Conservation (phyloP, 1,140 invertebrate genomes). For the Aphelenchoides besseyi region DNA sequence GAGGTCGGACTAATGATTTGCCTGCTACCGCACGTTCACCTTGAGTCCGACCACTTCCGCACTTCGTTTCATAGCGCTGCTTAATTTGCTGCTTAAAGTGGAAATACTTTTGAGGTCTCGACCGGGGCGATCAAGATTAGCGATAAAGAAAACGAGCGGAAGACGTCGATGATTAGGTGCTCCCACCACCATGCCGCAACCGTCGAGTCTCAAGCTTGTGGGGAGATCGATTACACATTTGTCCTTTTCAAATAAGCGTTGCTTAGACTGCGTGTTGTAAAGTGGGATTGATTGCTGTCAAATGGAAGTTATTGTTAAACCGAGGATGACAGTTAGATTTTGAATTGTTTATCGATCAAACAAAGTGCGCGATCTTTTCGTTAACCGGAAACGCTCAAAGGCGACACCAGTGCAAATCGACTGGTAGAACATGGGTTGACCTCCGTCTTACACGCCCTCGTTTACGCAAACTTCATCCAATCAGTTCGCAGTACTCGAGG, state of each 20-base stretch:
- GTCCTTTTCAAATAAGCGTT: no score
- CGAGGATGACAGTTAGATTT: no score
- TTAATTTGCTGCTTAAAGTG: slow-evolving; percentile 4
- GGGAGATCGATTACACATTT: neutral
- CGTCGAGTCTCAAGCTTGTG: neutral
- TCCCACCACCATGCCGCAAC: neutral
- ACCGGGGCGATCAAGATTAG: neutral
- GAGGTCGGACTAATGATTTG: slow-evolving; percentile 1
- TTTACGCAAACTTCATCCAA: neutral
- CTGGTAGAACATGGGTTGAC: neutral
- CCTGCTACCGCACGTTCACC: neutral
- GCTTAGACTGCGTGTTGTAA: no score
- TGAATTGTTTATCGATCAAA: no score
- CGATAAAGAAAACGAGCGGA: neutral
- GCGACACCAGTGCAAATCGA: no score
- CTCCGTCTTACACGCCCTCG: no score
- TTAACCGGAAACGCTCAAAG: no score
- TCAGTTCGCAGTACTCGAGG: neutral
- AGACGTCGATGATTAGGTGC: neutral
- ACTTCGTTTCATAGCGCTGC: neutral
- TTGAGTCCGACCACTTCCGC: neutral
- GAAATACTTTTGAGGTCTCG: neutral
- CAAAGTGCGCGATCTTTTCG: no score
- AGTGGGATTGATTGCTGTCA: no score
- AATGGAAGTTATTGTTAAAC: no score